Percentiles rank a stretch among this genome's conserved stretches.
phyloP scores from a whole-genome alignment of 2,797 vertebrate genomes.

The Danionella dracula region DNA sequence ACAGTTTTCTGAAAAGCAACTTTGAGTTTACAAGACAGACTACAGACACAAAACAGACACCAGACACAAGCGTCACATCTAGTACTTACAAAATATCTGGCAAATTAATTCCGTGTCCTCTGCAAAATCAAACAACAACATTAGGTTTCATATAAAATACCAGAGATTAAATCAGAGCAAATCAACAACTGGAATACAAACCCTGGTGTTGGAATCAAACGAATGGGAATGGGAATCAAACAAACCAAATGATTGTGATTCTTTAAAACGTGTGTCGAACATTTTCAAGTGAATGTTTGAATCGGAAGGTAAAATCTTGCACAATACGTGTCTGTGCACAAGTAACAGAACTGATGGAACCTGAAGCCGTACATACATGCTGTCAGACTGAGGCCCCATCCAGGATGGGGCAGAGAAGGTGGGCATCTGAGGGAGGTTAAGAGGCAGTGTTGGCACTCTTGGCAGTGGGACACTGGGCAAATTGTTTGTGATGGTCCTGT shows the following conservation, averaged over 20 bases:
- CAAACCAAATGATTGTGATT: neutral
- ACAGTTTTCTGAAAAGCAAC: too few relatives aligned
- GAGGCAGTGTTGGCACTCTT: conserved; percentile 92
- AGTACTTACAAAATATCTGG: conserved; percentile 64
- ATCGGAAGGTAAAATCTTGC: neutral
- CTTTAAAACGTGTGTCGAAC: too few relatives aligned
- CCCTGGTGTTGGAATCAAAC: neutral
- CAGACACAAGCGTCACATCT: neutral
- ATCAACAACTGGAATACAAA: neutral
- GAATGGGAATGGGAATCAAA: neutral
- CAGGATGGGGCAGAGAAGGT: conserved; percentile 89
- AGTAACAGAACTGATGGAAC: conserved; percentile 26
- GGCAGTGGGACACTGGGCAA: conserved; percentile 92
- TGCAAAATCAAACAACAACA: conserved; percentile 56
- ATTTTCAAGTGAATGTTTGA: too few relatives aligned
- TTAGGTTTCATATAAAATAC: too few relatives aligned
- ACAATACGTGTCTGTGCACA: conserved; percentile 36
- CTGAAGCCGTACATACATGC: conserved; percentile 84
- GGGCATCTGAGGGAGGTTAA: conserved; percentile 94
- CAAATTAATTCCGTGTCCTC: conserved; percentile 60
- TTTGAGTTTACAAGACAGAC: too few relatives aligned
- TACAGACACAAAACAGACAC: neutral
- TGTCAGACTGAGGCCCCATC: conserved; percentile 92
- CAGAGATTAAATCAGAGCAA: too few relatives aligned
- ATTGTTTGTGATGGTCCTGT: conserved; percentile 95